Conservation (phyloP, 2,888 invertebrate genomes). For the Resseliella maxima region DNA sequence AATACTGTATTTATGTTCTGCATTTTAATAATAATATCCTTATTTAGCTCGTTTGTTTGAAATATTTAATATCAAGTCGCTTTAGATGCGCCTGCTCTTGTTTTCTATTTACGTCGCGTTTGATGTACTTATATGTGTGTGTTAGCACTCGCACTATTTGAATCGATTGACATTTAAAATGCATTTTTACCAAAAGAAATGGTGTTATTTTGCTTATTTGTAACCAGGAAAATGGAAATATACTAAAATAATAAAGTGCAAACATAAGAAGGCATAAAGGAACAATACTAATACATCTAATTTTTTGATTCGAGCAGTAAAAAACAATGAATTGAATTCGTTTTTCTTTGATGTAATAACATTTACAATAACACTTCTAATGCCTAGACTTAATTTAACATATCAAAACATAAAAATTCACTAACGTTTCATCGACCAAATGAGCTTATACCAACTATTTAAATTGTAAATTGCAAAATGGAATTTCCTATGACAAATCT, state of each 20-base stretch:
- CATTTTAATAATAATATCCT: background rate
- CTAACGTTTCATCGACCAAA: background rate
- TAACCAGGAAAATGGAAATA: background rate
- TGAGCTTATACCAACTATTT: background rate
- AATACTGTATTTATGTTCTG: background rate
- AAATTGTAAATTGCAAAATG: background rate
- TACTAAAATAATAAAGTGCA: background rate
- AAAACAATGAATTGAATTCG: background rate
- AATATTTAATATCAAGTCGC: slow-evolving; percentile 23
- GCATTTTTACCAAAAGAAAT: no score
- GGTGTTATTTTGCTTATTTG: no score
- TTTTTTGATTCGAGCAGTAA: background rate
- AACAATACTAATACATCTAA: background rate
- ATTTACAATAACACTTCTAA: no score
- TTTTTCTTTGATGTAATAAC: background rate
- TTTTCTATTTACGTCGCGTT: background rate
- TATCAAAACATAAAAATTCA: background rate
- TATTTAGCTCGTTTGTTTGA: slow-evolving; percentile 9
- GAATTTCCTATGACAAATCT: background rate
- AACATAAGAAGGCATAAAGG: background rate
- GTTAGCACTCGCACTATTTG: background rate
- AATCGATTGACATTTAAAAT: no score
- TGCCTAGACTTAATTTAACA: no score
- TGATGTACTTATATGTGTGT: no score
- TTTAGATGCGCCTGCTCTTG: background rate